phyloP scores from a whole-genome alignment of 2,888 invertebrate species.

The Pardosa pseudoannulata region DNA sequence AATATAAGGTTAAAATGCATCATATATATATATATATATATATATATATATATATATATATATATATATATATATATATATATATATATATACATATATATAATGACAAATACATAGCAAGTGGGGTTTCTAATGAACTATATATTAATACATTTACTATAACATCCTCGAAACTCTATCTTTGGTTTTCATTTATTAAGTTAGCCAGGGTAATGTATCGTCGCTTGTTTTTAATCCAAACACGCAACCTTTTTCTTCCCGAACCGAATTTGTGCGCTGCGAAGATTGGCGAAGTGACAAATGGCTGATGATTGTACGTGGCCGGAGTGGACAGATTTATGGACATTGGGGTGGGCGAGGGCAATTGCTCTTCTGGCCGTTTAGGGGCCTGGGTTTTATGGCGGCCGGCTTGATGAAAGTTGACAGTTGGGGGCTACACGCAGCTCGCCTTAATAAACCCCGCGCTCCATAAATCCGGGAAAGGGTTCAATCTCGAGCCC shows the following conservation, averaged over 20 bases:
- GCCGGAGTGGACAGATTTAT: slow-evolving; percentile 25
- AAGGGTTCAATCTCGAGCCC: slow-evolving; percentile 43
- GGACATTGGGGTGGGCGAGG: slow-evolving; percentile 22
- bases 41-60: too few species aligned
- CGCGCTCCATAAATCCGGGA: slow-evolving; percentile 56
- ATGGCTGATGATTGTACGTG: slow-evolving; percentile 56
- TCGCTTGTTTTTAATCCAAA: too few species aligned
- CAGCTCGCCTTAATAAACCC: slow-evolving; percentile 53
- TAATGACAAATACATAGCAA: too few species aligned
- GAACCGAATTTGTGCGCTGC: not conserved
- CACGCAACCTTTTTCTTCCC: not conserved
- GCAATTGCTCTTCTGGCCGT: slow-evolving; percentile 23
- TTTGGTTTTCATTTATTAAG: too few species aligned
- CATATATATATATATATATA: too few species aligned
- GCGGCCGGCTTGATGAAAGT: slow-evolving; percentile 53
- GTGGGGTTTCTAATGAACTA: too few species aligned
- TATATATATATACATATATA: too few species aligned
- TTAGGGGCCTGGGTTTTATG: slow-evolving; percentile 41
- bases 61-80: too few species aligned
- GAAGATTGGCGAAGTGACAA: slow-evolving; percentile 63
- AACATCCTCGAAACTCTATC: too few species aligned
- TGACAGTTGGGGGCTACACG: slow-evolving; percentile 58
- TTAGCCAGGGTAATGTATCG: too few species aligned
- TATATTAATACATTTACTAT: too few species aligned
- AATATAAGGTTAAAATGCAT: too few species aligned